phyloP scores from a whole-genome alignment of 1,140 invertebrate genomes.

The Drosophila oshimai region DNA sequence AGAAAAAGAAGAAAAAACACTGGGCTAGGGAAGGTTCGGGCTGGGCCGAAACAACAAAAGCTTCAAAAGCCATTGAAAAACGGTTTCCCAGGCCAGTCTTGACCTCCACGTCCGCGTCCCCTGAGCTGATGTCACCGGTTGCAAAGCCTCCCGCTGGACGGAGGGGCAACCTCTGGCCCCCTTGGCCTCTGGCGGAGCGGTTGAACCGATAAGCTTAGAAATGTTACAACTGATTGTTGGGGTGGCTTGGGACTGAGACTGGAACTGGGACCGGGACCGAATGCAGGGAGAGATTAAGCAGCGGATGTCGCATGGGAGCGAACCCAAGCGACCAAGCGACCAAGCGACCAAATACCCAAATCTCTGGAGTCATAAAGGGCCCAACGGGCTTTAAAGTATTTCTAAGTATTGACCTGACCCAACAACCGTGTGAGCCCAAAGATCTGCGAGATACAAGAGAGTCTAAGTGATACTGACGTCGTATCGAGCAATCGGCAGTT shows the following conservation, averaged over 20 bases:
- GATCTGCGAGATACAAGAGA: conserved; percentile 7
- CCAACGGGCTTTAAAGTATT: conserved; percentile 14
- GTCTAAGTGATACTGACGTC: conserved; percentile 20
- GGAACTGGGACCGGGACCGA: background rate
- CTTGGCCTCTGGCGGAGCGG: too few species aligned
- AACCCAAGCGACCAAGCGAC: background rate
- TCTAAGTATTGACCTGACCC: background rate
- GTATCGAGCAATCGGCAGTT: conserved; percentile 13
- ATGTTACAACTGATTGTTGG: conserved; percentile 57
- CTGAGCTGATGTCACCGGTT: background rate
- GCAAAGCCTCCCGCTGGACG: background rate
- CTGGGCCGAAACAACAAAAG: conserved; percentile 25
- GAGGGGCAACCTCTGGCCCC: background rate
- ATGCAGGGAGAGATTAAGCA: background rate
- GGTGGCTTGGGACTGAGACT: background rate
- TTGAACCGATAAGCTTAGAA: conserved; percentile 52
- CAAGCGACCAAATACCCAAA: conserved; percentile 10
- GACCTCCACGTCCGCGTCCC: conserved; percentile 8
- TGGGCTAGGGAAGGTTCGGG: too few species aligned
- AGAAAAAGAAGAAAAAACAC: background rate
- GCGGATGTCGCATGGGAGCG: background rate
- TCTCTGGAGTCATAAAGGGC: conserved; percentile 8
- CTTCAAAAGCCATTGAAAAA: conserved; percentile 29
- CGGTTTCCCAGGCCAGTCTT: conserved; percentile 25
- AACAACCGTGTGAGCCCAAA: background rate